These are phyloP conservation scores for Crotalus tigris DNA, from an alignment of 2,113 vertebrate species.

Conservation along the genomic window DNA sequence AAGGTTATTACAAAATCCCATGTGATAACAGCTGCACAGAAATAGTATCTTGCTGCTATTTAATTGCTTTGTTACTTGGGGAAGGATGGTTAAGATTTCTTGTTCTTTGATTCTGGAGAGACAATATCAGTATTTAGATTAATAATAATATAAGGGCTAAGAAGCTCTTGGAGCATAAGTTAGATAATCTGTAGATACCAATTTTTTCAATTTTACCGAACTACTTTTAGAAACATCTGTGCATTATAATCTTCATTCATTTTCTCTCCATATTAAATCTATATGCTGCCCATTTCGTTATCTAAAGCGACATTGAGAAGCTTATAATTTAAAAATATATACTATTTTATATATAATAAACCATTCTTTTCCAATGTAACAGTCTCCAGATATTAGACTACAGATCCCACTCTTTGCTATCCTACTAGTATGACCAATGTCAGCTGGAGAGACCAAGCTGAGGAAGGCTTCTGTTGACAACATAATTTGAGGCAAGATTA, in stretches of 20 bases:
- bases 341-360: neutral
- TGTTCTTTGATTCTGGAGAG: neutral
- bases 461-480: neutral
- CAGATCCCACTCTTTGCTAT: neutral
- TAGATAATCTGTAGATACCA: neutral
- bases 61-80: neutral
- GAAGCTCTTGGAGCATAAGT: neutral
- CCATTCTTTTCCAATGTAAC: neutral
- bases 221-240: neutral
- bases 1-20: neutral
- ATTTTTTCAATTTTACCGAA: neutral
- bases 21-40: neutral
- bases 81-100: neutral
- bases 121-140: neutral
- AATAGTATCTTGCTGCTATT: neutral
- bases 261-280: neutral
- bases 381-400: neutral
- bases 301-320: neutral
- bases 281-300: neutral
- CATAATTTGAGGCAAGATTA: neutral
- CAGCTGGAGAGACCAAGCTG: neutral
- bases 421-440: neutral
- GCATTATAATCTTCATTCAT: neutral
- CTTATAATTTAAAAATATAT: neutral
- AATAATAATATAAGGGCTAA: neutral